Evolutionary conservation across 2,113 vertebrate genomes (phyloP).

Genomic region (Trogon melanurus): DNA sequence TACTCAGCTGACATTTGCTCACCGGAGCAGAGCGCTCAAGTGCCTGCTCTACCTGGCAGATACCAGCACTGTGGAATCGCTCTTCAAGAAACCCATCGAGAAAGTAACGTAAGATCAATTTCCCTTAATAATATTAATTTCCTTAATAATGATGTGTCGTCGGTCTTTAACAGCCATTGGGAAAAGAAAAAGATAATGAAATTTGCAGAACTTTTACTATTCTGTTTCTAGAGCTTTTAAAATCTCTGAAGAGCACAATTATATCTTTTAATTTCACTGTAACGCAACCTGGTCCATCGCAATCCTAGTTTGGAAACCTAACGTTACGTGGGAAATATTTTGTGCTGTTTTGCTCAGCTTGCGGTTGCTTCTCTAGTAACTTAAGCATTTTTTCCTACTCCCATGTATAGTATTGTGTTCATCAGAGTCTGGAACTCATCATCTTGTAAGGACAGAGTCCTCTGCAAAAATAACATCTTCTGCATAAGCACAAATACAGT

Average conservation of each 20-base stretch:
- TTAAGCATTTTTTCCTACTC: background rate
- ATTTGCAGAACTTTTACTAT: background rate
- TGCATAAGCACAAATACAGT: background rate
- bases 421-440: background rate
- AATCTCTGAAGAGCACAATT: background rate
- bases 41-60: slow-evolving; percentile 89
- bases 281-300: background rate
- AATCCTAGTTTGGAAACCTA: background rate
- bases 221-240: background rate
- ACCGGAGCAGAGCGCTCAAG: slow-evolving; percentile 87
- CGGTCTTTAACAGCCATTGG: background rate
- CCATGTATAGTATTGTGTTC: background rate
- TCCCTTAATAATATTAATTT: background rate
- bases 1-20: slow-evolving; percentile 85
- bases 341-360: background rate
- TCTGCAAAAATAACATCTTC: background rate
- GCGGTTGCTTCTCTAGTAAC: background rate
- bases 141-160: background rate
- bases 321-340: background rate
- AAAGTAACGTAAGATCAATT: slow-evolving; percentile 84
- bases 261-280: background rate
- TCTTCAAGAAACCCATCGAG: slow-evolving; percentile 83
- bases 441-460: background rate
- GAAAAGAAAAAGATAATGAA: background rate
- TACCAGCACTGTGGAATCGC: slow-evolving; percentile 79